Percentiles rank a stretch among this genome's conserved stretches.
These are phyloP conservation scores for Parasteatoda tepidariorum DNA, from an alignment of 1,140 invertebrate genomes.

Conservation along the genomic window DNA sequence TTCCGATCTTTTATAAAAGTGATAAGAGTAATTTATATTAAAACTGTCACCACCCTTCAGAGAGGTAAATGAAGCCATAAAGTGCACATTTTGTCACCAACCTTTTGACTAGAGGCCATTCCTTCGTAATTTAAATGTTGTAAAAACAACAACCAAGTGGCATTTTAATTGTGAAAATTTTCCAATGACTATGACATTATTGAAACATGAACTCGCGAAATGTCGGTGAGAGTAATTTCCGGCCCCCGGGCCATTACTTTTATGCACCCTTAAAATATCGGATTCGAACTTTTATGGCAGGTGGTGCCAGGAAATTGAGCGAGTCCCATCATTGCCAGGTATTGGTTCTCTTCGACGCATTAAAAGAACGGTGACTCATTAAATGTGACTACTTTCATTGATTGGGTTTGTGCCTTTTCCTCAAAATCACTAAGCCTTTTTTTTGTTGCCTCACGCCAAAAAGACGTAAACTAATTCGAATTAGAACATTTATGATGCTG, in stretches of 20 bases:
- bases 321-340: background rate
- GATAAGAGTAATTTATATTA: background rate
- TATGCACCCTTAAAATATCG: slow-evolving; percentile 3
- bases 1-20: too few relatives aligned
- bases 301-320: background rate
- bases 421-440: too few relatives aligned
- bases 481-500: too few relatives aligned
- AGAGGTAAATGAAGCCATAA: background rate
- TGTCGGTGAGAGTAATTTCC: background rate
- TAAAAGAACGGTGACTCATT: background rate
- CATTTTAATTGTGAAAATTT: background rate
- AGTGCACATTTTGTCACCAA: background rate
- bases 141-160: background rate
- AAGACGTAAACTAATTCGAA: too few relatives aligned
- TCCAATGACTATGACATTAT: background rate
- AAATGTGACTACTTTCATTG: too few relatives aligned
- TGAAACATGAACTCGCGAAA: background rate
- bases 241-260: background rate
- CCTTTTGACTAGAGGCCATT: background rate
- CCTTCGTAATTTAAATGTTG: background rate
- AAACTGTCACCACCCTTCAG: background rate
- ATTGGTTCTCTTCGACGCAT: background rate
- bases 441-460: too few relatives aligned
- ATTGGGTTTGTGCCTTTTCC: too few relatives aligned
- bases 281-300: background rate